Base-by-base conservation (phyloP, 2,888 invertebrate genomes). In the Agrochola macilenta region DNA sequence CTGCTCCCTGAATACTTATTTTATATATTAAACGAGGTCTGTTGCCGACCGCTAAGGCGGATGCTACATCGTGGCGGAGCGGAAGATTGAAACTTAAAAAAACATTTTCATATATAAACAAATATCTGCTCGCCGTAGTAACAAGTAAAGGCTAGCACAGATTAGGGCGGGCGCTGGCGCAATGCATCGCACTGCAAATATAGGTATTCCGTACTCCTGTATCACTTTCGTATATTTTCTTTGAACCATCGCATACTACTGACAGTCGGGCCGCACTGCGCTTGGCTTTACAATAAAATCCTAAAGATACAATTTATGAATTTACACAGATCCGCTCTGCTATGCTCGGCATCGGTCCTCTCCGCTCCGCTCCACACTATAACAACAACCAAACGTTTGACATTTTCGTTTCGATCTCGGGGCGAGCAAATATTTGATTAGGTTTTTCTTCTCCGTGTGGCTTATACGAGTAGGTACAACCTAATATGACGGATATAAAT, bases 391-490 rank as follows among this genome's bases (percentile, higher is more conserved):
- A 49, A 78, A 58, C 71, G 20, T 83, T 78, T 78, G 79, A 78
- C 69, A 82, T 83, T 85, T 83, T 12, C 69, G 83, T 60, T 68
- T 78, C 69, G 69, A 74, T 74, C 66, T 65, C 69, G 69, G 43
- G 35, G 12, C 61, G 35, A n/a, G 74, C 84, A 74, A 84, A 84
- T 84, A 86, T 84, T 84, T 86, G 86, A 69, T 78, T 83, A 78
- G 79, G 83, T 78, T 78, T 78, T 82, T 85, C 71, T 83, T 85
- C 39, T 80, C 57, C 64, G 60, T 65, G 69, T 23, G 71, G 74
- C 73, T 82, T 82, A 63, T 60, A n/a, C n/a, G n/a, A n/a, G n/a
- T n/a, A n/a, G n/a, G n/a, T n/a, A 83, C 83, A 86, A 86, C 83
- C 83, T 84, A 78, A 86, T 86, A 83, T 83, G 83, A 78, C 86